These are phyloP conservation scores for Typhlichthys eigenmanni DNA, from an alignment of 2,797 vertebrate genomes.

Conservation along the genomic window DNA sequence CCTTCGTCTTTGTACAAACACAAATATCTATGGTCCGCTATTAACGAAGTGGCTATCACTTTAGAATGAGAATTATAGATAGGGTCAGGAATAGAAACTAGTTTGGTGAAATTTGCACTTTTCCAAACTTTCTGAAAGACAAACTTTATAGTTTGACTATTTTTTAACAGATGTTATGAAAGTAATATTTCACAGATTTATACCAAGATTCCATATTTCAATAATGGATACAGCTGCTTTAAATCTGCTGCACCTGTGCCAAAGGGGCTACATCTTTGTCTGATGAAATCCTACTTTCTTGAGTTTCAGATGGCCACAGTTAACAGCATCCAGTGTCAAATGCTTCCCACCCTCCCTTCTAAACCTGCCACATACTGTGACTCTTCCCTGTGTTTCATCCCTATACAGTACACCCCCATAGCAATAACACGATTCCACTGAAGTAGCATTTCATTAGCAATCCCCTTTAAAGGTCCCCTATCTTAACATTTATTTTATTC, in stretches of 20 bases:
- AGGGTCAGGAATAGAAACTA: background rate
- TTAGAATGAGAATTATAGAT: background rate
- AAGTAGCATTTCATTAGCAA: conserved; percentile 5
- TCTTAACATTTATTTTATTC: too few species aligned
- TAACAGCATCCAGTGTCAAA: conserved; percentile 21
- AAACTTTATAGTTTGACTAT: background rate
- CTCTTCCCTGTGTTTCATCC: conserved; percentile 3
- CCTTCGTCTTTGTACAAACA: conserved; percentile 29
- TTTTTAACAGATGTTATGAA: background rate
- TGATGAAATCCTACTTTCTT: too few species aligned
- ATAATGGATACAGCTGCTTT: too few species aligned
- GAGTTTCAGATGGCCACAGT: too few species aligned
- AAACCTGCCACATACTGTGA: conserved; percentile 30
- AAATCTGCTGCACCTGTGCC: too few species aligned
- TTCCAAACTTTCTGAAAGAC: background rate
- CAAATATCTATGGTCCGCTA: background rate
- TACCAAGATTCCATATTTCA: too few species aligned
- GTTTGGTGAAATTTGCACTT: background rate
- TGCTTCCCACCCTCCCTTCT: conserved; percentile 42
- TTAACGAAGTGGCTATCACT: too few species aligned
- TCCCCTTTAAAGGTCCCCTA: conserved; percentile 4
- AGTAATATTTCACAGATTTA: too few species aligned
- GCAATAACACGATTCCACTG: too few species aligned
- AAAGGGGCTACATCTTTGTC: too few species aligned
- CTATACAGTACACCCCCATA: background rate